Evolutionary conservation across 1,140 invertebrate genomes (phyloP), one percentile per base, ranked within the genome.

Genomic region (Acromyrmex echinatior): DNA sequence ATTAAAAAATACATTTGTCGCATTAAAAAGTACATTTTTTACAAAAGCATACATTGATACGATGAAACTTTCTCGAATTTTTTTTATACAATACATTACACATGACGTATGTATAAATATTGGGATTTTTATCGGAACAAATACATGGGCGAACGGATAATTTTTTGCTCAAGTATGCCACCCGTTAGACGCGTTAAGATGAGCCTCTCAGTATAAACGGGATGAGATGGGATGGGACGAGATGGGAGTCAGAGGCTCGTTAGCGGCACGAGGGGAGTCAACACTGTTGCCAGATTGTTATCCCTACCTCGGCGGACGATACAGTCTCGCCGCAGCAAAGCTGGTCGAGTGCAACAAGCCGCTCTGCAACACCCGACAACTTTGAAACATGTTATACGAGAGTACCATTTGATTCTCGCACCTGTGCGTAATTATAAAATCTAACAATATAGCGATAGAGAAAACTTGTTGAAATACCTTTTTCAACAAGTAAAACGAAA

Each of bases 261-360:
- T 94, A 94, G 93, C 92, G 91, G 91, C 91, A 93, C 93, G 91
- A 93, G 92, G 91, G 90, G 92, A 92, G 87, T 90, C 87, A 92
- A 91, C 93, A 93, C 90, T 93, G 93, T 94, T 94, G 93, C 93
- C 93, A 93, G 93, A 94, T 94, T 93, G 91, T 93, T 94, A 93
- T 92, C 90, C 92, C 90, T 88, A 84, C 87, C 66, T 87, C 12
- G 21, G 56, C 12, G 35, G 56, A 82, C 35, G 68, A 74, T 74
- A 68, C 80, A 74, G 68, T 74, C 68, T 81, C 31, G 51, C 63
- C 39, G 12, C 16, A 16, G 51, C 68, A 39, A 82, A 63, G 63
- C 7, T 39, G 7, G 7, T 0, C 63, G 63, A 79, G 62, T 63
- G 76, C 85, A 86, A 86, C 77, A 60, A 80, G 60, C 76, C 73